A percentile compares a stretch with the other conserved stretches of the same genome.
phyloP scores from a whole-genome alignment of 2,797 vertebrate species.

The Lepilemur septentrionalis region DNA sequence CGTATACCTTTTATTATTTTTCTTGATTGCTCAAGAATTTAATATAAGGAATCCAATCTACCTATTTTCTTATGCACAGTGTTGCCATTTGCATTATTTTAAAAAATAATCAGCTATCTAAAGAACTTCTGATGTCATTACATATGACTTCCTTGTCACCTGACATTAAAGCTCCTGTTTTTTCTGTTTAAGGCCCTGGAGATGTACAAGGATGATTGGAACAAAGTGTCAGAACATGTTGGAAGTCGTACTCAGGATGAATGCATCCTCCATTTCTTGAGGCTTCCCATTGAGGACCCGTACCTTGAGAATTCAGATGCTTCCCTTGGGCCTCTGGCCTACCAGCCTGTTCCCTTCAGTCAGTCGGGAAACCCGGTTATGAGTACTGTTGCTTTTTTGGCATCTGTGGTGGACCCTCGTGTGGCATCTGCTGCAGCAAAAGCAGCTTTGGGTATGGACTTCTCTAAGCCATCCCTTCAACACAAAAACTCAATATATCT shows the following conservation, averaged over 20 bases:
- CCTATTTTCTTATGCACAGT: neutral
- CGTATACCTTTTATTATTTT: neutral
- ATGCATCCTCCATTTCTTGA: conserved; percentile 96
- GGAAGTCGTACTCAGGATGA: conserved; percentile 98
- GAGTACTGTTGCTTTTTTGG: conserved; percentile 98
- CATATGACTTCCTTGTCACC: neutral
- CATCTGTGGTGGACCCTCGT: conserved; percentile 96
- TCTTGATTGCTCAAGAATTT: neutral
- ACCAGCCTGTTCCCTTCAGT: conserved; percentile 98
- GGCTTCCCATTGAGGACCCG: conserved; percentile 96
- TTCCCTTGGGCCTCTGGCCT: conserved; percentile 94
- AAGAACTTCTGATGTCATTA: neutral
- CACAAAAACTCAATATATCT: neutral
- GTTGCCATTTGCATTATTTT: neutral
- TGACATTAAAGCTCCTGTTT: neutral
- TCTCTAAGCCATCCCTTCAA: accelerated
- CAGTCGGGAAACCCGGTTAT: conserved; percentile 98
- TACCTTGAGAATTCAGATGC: conserved; percentile 95
- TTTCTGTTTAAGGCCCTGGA: conserved; percentile 90
- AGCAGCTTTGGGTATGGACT: conserved; percentile 91
- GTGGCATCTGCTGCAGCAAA: conserved; percentile 96
- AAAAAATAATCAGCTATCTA: neutral
- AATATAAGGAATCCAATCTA: neutral
- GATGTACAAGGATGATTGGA: conserved; percentile 99
- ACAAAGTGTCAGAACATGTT: conserved; percentile 97